These are phyloP conservation scores for Pteropus alecto DNA, from an alignment of 2,113 vertebrate genomes.

Conservation along the genomic window DNA sequence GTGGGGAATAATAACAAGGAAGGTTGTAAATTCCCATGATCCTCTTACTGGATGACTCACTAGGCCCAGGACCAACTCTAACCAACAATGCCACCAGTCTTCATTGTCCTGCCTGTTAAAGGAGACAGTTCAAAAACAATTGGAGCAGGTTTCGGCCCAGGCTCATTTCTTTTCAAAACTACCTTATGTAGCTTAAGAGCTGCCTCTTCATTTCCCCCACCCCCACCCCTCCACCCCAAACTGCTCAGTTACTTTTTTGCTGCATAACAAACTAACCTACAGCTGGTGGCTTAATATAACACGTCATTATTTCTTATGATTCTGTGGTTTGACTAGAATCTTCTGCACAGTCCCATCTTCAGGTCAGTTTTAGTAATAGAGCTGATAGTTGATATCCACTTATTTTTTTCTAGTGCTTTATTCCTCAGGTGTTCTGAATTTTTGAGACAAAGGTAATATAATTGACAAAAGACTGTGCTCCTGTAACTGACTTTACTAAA, in stretches of 20 bases:
- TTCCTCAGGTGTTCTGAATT: neutral
- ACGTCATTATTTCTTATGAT: neutral
- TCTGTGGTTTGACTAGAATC: neutral
- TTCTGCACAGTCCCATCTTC: neutral
- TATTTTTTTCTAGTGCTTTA: neutral
- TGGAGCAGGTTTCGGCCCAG: neutral
- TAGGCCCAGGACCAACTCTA: neutral
- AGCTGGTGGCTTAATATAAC: neutral
- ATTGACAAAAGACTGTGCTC: neutral
- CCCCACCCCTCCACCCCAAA: fast-evolving
- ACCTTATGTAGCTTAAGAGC: neutral
- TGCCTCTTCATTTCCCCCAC: neutral
- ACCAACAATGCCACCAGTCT: neutral
- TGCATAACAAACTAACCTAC: neutral
- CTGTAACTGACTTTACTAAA: neutral
- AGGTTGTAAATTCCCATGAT: neutral
- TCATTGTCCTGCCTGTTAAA: neutral
- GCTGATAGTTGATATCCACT: neutral
- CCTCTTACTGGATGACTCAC: neutral
- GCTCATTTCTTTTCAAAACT: neutral
- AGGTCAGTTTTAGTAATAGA: neutral
- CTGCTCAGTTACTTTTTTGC: neutral
- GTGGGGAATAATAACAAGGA: neutral
- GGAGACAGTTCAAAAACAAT: neutral
- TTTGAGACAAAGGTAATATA: neutral